Conservation (phyloP, 2,797 vertebrate genomes). For the Calcarius lapponicus region DNA sequence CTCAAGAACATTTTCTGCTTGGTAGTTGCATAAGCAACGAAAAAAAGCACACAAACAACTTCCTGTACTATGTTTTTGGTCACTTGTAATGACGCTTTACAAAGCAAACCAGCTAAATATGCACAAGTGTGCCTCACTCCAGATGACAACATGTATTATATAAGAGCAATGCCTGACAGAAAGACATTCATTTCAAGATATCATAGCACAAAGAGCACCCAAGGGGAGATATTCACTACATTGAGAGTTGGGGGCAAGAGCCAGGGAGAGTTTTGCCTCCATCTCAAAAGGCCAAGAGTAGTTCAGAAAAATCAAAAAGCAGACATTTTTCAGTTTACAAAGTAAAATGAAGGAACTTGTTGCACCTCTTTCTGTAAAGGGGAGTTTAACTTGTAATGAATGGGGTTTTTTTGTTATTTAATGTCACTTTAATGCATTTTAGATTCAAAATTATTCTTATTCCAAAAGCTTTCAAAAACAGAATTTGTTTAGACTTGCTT, state of each 20-base stretch:
- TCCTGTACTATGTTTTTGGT: constrained; percentile 73
- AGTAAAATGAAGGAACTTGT: neutral
- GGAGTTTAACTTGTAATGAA: constrained; percentile 1
- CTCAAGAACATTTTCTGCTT: constrained; percentile 79
- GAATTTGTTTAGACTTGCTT: constrained; percentile 43
- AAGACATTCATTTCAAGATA: constrained; percentile 62
- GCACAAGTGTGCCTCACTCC: constrained; percentile 66
- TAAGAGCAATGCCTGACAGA: constrained; percentile 61
- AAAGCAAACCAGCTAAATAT: constrained; percentile 73
- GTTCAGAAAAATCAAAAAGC: neutral
- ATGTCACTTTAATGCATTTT: constrained; percentile 30
- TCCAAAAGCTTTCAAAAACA: constrained; percentile 47
- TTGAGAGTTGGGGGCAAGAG: neutral
- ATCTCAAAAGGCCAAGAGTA: neutral
- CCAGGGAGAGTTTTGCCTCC: neutral
- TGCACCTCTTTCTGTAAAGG: neutral
- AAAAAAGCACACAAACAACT: constrained; percentile 72
- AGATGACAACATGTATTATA: constrained; percentile 73
- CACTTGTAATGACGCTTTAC: constrained; percentile 72
- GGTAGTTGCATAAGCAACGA: constrained; percentile 73
- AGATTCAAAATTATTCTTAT: constrained; percentile 57
- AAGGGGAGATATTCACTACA: neutral
- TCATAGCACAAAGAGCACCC: neutral
- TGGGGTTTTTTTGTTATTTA: constrained; percentile 7
- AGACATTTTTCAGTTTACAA: neutral